phyloP scores from a whole-genome alignment of 2,797 vertebrate species.

The Rhinogobio ventralis region DNA sequence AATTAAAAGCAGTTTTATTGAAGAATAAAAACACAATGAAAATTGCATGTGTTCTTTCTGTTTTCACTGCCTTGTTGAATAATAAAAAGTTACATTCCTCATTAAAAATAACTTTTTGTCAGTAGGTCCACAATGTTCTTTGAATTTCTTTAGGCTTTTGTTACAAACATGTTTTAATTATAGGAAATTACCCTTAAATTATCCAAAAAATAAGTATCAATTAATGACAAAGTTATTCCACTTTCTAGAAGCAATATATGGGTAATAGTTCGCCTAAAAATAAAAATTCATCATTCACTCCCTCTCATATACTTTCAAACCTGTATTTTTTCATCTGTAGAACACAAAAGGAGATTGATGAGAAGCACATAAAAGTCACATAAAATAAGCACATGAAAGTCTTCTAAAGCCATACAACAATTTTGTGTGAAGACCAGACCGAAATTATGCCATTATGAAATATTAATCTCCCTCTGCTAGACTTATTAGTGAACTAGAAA shows the following conservation, averaged over 20 bases:
- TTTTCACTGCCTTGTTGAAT: neutral
- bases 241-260: neutral
- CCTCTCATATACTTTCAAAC: neutral
- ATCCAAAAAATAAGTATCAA: neutral
- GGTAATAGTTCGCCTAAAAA: too few relatives aligned
- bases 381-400: slow-evolving; percentile 9
- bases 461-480: slow-evolving; percentile 26
- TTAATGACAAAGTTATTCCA: neutral
- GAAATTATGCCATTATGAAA: neutral
- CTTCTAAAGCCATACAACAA: neutral
- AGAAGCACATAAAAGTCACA: slow-evolving; percentile 4
- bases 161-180: neutral
- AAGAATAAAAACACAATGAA: neutral
- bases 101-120: neutral
- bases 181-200: neutral
- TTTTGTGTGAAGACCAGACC: neutral
- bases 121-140: neutral
- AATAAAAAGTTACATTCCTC: neutral
- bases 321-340: slow-evolving; percentile 1
- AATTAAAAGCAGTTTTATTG: neutral
- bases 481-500: slow-evolving; percentile 20
- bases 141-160: neutral
- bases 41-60: neutral
- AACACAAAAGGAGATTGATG: neutral
- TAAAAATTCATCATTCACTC: neutral